phyloP scores from a whole-genome alignment of 2,113 vertebrate species.

The Sinocyclocheilus grahami region DNA sequence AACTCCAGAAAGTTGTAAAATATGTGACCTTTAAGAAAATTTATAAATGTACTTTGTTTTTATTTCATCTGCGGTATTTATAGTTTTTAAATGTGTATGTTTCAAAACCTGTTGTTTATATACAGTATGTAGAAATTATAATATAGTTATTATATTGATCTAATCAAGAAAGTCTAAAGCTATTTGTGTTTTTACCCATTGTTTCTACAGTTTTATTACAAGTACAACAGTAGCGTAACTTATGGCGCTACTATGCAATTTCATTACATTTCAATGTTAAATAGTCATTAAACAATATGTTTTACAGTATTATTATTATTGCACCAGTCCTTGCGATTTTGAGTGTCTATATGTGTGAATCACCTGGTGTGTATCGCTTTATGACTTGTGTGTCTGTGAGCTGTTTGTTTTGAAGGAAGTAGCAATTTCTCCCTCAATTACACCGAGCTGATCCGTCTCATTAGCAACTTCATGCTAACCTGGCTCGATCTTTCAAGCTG shows the following conservation, averaged over 20 bases:
- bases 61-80: not conserved
- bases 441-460: constrained; percentile 37
- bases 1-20: too few species aligned
- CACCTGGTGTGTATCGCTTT: not conserved
- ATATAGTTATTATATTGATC: not conserved
- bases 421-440: constrained; percentile 43
- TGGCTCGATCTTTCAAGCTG: constrained; percentile 36
- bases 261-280: not conserved
- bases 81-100: not conserved
- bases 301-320: not conserved
- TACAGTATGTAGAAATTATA: too few species aligned
- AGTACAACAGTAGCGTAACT: not conserved
- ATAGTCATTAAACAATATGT: not conserved
- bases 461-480: constrained; percentile 49
- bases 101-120: too few species aligned
- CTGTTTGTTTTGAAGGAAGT: constrained; percentile 39
- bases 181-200: not conserved
- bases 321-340: not conserved
- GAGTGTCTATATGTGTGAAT: not conserved
- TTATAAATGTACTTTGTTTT: not conserved
- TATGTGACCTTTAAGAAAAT: not conserved
- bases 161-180: not conserved
- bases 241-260: not conserved
- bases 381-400: not conserved
- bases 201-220: not conserved